Evolutionary conservation across 2,888 invertebrate species (phyloP), one percentile per base, ranked within the genome.

Genomic region (Platycnemis pennipes): DNA sequence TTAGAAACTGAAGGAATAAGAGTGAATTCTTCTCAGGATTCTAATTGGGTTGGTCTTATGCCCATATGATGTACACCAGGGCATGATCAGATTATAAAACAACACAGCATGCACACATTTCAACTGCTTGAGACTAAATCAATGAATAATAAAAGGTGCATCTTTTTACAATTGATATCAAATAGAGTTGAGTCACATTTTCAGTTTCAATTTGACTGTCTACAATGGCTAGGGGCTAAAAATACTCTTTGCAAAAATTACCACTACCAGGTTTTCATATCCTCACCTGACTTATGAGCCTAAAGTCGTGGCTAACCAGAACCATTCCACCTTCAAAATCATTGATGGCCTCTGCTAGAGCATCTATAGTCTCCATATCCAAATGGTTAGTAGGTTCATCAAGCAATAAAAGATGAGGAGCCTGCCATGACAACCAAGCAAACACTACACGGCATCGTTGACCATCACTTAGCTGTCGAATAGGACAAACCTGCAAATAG

Each of bases 321-420:
- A 99, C 99, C 98, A 99, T 98, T 95, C 99, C 99, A 88, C 99
- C 99, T 95, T 99, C 99, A 96, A 99, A 99, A 96, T 99, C 99
- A 96, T 99, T 99, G 96, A 99, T 98, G 46, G 99, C 99, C 95
- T 99, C 99, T 0, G 99, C 99, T 94, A 99, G 97, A 0, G 99
- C 99, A 97, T 99, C 99, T 95, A 99, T 99, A 0, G 99, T 99
- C 97, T 99, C 99, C 98, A 99, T 99, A 96, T 99, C 99, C 96
- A 99, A 97, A 96, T 99, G 99, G 97, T 99, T 99, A 94, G 99
- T 99, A 95, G 99, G 99, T 97, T 98, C 98, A 96, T 98, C 98
- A 69, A 97, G 96, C 69, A 98, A 97, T 37, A 99, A 97, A 95
- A 99, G 97, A 97, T 99, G 99, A 0, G 99, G 99, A 16, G 98